Conservation (phyloP, 2,113 vertebrate genomes). For the Phoxinus phoxinus region DNA sequence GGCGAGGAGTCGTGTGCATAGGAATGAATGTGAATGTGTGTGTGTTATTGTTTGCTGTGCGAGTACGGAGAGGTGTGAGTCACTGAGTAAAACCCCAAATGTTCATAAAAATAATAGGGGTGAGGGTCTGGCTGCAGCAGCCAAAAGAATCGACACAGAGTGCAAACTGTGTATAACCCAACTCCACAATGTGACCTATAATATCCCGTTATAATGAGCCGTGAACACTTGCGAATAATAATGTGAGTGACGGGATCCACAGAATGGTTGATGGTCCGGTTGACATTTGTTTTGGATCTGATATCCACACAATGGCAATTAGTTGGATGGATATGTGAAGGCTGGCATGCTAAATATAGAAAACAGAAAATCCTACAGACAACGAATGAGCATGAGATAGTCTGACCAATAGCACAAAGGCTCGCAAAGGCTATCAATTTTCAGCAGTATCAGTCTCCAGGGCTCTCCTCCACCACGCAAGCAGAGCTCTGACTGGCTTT, state of each 20-base stretch:
- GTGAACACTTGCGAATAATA: slow-evolving; percentile 67
- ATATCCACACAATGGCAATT: slow-evolving; percentile 57
- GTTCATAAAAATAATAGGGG: slow-evolving; percentile 8
- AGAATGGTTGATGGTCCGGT: slow-evolving; percentile 23
- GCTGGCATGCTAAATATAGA: slow-evolving; percentile 64
- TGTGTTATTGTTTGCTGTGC: slow-evolving; percentile 51
- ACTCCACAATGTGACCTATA: slow-evolving; percentile 66
- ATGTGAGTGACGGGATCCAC: slow-evolving; percentile 24
- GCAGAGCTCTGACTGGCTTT: slow-evolving; percentile 61
- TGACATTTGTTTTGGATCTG: slow-evolving; percentile 29
- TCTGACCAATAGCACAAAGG: slow-evolving; percentile 57
- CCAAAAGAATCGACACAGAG: slow-evolving; percentile 65
- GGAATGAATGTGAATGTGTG: slow-evolving; percentile 39
- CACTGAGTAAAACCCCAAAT: slow-evolving; percentile 56
- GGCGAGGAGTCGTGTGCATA: slow-evolving; percentile 52
- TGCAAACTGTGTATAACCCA: slow-evolving; percentile 59
- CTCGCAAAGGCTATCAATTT: slow-evolving; percentile 58
- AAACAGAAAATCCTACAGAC: slow-evolving; percentile 51
- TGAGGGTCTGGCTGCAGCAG: neutral
- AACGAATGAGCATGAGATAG: slow-evolving; percentile 64
- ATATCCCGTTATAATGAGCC: slow-evolving; percentile 72
- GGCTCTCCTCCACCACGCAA: slow-evolving; percentile 63
- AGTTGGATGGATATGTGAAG: slow-evolving; percentile 66
- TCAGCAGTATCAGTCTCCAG: slow-evolving; percentile 59
- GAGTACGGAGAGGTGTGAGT: slow-evolving; percentile 55